A percentile compares a stretch with the other conserved stretches of the same genome.
Conservation (phyloP, 2,888 invertebrate species). For the Scaptomyza polygonia region DNA sequence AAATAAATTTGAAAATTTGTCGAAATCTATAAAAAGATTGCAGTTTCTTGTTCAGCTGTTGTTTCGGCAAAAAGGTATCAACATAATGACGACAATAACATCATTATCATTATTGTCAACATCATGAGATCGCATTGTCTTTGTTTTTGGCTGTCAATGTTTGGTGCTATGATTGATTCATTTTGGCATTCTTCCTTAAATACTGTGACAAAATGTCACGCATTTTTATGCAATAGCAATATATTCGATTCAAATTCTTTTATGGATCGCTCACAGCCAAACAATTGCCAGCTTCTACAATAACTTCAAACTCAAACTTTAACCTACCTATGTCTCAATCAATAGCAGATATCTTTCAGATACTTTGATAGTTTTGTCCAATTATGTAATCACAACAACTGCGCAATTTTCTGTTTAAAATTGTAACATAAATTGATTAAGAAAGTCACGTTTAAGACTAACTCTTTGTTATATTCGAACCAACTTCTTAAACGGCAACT, state of each 20-base stretch:
- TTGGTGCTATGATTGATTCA: constrained; percentile 69
- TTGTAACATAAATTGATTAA: constrained; percentile 11
- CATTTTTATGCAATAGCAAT: constrained; percentile 59
- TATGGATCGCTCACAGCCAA: constrained; percentile 6
- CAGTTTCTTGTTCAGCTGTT: constrained; percentile 73
- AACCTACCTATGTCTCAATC: constrained; percentile 39
- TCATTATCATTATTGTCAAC: constrained; percentile 28
- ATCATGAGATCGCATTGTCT: constrained; percentile 25
- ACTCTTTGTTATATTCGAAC: constrained; percentile 22
- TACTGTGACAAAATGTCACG: constrained; percentile 49
- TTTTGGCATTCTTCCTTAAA: constrained; percentile 54
- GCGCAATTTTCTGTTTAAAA: constrained; percentile 65
- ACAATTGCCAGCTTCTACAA: constrained; percentile 24
- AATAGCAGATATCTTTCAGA: constrained; percentile 4
- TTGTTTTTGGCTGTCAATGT: constrained; percentile 65
- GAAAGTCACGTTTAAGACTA: constrained; percentile 6
- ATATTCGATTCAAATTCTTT: not conserved
- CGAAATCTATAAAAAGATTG: constrained; percentile 81
- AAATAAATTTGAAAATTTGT: constrained; percentile 72
- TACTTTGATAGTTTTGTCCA: constrained; percentile 9
- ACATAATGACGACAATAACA: constrained; percentile 69
- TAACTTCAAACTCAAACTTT: not conserved
- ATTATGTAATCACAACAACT: constrained; percentile 69
- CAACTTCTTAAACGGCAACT: constrained; percentile 50
- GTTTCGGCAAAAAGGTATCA: constrained; percentile 61